Evolutionary conservation across 2,797 vertebrate genomes (phyloP).

Genomic region (Tympanoctomys barrerae): DNA sequence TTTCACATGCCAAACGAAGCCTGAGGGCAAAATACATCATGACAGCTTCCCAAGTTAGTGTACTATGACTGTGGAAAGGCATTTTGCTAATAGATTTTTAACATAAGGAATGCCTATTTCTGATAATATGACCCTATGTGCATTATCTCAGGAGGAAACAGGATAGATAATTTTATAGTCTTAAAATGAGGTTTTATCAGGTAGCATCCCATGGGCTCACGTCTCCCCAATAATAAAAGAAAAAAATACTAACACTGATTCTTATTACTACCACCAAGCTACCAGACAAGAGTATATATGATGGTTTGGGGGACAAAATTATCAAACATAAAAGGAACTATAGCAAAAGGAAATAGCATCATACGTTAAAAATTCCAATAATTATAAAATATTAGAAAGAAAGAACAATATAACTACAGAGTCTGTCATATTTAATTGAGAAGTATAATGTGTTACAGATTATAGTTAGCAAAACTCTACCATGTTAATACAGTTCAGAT

Average conservation of each 20-base stretch:
- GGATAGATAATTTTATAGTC: not conserved
- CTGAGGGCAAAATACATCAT: not conserved
- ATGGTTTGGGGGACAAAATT: conserved; percentile 40
- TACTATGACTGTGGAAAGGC: not conserved
- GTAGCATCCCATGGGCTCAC: not conserved
- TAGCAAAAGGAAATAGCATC: not conserved
- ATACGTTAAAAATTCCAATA: not conserved
- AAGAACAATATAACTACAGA: not conserved
- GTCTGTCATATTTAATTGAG: not conserved
- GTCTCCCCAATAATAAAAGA: not conserved
- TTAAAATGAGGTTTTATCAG: conserved; percentile 51
- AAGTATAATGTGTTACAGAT: conserved; percentile 26
- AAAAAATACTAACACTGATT: not conserved
- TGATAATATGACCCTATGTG: not conserved
- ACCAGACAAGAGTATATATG: not conserved
- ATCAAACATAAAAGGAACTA: conserved; percentile 59
- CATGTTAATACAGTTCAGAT: not conserved
- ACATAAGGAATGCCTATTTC: conserved; percentile 32
- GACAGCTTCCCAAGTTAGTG: conserved; percentile 35
- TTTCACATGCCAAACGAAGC: conserved; percentile 52
- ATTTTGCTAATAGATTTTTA: conserved; percentile 58
- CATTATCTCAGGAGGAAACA: conserved; percentile 20
- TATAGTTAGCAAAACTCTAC: not conserved
- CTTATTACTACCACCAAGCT: not conserved
- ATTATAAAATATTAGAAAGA: not conserved